These are phyloP conservation scores for Clistopyga incitator DNA, from an alignment of 2,888 invertebrate genomes.

Conservation along the genomic window DNA sequence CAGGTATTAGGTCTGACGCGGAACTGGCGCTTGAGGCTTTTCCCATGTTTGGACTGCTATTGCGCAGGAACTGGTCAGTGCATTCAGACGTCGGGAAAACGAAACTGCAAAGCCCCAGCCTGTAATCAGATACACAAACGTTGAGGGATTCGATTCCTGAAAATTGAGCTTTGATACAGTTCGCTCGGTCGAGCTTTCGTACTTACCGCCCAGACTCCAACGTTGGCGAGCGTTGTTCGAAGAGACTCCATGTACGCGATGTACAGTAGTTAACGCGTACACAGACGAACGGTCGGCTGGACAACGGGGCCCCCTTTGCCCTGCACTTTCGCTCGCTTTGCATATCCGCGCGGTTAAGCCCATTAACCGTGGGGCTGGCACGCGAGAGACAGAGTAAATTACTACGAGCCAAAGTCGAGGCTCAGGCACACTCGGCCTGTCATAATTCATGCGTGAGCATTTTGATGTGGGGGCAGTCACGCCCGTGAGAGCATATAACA, in stretches of 20 bases:
- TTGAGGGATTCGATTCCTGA: constrained; percentile 42
- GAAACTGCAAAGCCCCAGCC: background rate
- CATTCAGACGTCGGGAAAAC: background rate
- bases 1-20: background rate
- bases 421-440: constrained; percentile 52
- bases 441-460: constrained; percentile 60
- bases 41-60: background rate
- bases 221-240: constrained; percentile 35
- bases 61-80: background rate
- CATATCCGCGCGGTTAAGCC: constrained; percentile 61
- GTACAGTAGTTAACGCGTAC: constrained; percentile 37
- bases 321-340: constrained; percentile 53
- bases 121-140: constrained; percentile 55
- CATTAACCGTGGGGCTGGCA: constrained; percentile 56
- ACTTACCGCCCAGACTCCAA: constrained; percentile 38
- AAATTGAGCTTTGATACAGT: constrained; percentile 60
- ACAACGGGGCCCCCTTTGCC: constrained; percentile 39
- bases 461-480: constrained; percentile 46
- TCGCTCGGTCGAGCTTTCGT: constrained; percentile 42
- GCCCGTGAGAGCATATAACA: constrained; percentile 47
- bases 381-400: constrained; percentile 61
- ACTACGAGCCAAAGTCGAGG: constrained; percentile 60
- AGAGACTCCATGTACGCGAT: constrained; percentile 9
- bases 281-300: constrained; percentile 46
- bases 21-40: background rate